A percentile compares a stretch with the other conserved stretches of the same genome.
phyloP scores from a whole-genome alignment of 2,888 invertebrate species.

The Amaurobius ferox region DNA sequence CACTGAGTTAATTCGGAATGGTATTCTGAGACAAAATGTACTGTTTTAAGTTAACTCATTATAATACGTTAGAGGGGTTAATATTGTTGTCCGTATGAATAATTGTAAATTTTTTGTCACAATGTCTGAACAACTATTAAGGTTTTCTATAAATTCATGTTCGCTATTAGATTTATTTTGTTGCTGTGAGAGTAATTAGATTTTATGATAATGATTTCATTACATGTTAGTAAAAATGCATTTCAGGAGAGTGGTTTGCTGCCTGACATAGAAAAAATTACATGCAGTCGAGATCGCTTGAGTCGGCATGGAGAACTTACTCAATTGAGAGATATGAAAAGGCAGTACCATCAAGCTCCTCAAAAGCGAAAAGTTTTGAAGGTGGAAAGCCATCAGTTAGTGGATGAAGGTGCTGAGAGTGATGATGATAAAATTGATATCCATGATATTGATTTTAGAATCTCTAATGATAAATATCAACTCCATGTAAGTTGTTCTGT shows the following conservation, averaged over 20 bases:
- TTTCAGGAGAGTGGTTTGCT: constrained; percentile 58
- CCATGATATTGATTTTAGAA: constrained; percentile 90
- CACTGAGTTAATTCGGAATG: no score
- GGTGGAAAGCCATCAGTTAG: constrained; percentile 80
- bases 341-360: constrained; percentile 83
- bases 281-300: constrained; percentile 83
- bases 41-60: no score
- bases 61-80: no score
- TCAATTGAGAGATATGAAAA: constrained; percentile 88
- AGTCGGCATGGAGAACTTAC: constrained; percentile 92
- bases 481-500: constrained; percentile 72
- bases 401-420: constrained; percentile 82
- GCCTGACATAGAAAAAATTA: constrained; percentile 31
- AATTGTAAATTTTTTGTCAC: no score
- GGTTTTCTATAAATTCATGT: no score
- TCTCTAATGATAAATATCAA: constrained; percentile 86
- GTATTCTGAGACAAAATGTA: no score
- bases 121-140: no score
- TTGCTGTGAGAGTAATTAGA: no score
- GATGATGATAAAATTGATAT: constrained; percentile 83
- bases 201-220: no score
- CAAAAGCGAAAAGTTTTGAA: constrained; percentile 87
- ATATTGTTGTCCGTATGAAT: no score
- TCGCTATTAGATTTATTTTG: no score
- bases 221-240: no score